A percentile compares a stretch with the other conserved stretches of the same genome.
phyloP scores from a whole-genome alignment of 1,140 invertebrate genomes.

The Ceratitis capitata region DNA sequence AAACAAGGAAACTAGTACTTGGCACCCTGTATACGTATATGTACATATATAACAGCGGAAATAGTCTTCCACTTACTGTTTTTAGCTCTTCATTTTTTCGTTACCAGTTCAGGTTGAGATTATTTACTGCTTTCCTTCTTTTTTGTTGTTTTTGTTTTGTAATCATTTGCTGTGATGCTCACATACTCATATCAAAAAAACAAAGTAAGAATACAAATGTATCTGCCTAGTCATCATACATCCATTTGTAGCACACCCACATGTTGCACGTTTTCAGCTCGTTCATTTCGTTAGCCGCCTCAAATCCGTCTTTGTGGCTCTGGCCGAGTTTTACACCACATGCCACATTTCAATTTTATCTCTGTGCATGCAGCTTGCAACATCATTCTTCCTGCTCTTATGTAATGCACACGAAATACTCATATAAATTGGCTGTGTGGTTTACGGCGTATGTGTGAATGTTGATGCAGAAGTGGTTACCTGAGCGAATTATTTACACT shows the following conservation, averaged over 20 bases:
- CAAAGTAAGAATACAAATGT: background rate
- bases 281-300: background rate
- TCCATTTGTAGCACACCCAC: background rate
- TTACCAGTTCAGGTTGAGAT: background rate
- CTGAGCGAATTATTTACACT: too few relatives aligned
- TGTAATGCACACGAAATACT: background rate
- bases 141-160: background rate
- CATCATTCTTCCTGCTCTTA: background rate
- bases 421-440: too few relatives aligned
- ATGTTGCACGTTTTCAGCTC: conserved; percentile 32
- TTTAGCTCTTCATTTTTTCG: background rate
- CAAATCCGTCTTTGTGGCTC: background rate
- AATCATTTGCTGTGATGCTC: background rate
- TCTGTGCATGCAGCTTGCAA: background rate
- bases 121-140: background rate
- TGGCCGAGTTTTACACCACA: background rate
- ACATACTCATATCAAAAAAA: background rate
- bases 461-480: background rate
- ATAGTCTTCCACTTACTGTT: background rate
- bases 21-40: background rate
- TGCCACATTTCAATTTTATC: background rate
- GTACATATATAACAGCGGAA: background rate
- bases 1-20: background rate
- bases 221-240: background rate
- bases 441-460: too few relatives aligned